Evolutionary conservation across 2,888 invertebrate species (phyloP).

Genomic region (Asteroscopus sphinx): DNA sequence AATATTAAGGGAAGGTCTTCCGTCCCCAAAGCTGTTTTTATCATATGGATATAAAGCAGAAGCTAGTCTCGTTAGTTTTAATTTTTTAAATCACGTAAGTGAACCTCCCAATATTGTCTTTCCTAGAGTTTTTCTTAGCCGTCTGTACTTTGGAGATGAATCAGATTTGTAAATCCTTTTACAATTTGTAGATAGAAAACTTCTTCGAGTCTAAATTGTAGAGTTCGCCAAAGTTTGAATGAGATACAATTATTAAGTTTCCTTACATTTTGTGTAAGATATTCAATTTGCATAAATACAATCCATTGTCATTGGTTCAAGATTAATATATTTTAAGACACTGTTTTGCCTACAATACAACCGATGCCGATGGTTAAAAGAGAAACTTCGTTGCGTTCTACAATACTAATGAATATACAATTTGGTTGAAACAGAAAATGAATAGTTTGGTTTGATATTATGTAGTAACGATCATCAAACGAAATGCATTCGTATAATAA

Average conservation of each 20-base stretch:
- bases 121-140: too few relatives aligned
- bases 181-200: slow-evolving; percentile 12
- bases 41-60: too few relatives aligned
- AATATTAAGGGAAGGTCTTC: too few relatives aligned
- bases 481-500: too few relatives aligned
- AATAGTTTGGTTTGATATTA: neutral
- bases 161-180: slow-evolving; percentile 9
- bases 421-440: neutral
- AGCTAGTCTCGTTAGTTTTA: too few relatives aligned
- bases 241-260: slow-evolving; percentile 51
- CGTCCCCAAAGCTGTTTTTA: too few relatives aligned
- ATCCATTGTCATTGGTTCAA: slow-evolving; percentile 25
- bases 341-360: slow-evolving; percentile 16
- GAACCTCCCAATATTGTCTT: too few relatives aligned
- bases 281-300: slow-evolving; percentile 56
- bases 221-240: slow-evolving; percentile 47
- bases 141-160: too few relatives aligned
- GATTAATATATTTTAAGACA: slow-evolving; percentile 21
- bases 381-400: neutral
- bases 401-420: slow-evolving; percentile 6
- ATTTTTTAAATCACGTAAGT: too few relatives aligned
- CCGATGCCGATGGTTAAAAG: neutral
- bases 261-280: slow-evolving; percentile 43
- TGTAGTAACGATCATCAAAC: too few relatives aligned
- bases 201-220: slow-evolving; percentile 15